Base-by-base conservation (phyloP, 1,140 invertebrate species). In the Lepidostoma basale region DNA sequence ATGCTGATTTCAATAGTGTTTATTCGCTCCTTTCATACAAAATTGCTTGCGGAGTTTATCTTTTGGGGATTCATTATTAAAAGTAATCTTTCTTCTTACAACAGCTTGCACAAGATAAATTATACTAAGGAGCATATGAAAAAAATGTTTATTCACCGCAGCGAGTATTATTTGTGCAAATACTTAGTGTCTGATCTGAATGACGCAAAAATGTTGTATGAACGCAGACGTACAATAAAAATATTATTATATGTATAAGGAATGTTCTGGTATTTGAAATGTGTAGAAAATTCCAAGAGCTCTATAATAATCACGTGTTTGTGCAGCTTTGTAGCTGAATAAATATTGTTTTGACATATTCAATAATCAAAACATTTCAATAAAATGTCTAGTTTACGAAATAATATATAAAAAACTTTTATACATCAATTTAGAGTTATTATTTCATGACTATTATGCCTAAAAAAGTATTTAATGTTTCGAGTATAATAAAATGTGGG, bases 1-100 rank as follows among this genome's bases (percentile, higher is more conserved):
- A 68, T 68, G 47, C 26, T 40, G 54, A 60, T 67, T 67, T 67
- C 54, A 49, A 67, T 67, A 59, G 67, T 62, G 67, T 68, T 68
- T 68, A 62, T 68, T 68, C 59, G 25, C n/a, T 52, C 59, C 36
- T 68, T 68, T 62, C 42, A 62, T 40, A 52, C 36, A 62, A 67
- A 68, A 68, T 68, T 62, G 67, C 67, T 59, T 44, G 25, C 58
- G 26, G 58, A 62, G 67, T 68, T 54, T 62, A 68, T 68, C 58
- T 62, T 68, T 68, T 54, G 59, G 58, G 59, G 18, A 62, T 68
- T 67, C 64, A 67, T 67, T 67, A 67, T 67, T 56, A 44, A 44
- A 42, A 39, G 22, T 60, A 60, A 60, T 60, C 56, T 60, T 26
- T 59, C 28, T 42, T 42, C 56, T 60, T 56, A 56, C 36, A 36